Evolutionary conservation across 2,888 invertebrate genomes (phyloP).

Genomic region (Lumbricus terrestris): DNA sequence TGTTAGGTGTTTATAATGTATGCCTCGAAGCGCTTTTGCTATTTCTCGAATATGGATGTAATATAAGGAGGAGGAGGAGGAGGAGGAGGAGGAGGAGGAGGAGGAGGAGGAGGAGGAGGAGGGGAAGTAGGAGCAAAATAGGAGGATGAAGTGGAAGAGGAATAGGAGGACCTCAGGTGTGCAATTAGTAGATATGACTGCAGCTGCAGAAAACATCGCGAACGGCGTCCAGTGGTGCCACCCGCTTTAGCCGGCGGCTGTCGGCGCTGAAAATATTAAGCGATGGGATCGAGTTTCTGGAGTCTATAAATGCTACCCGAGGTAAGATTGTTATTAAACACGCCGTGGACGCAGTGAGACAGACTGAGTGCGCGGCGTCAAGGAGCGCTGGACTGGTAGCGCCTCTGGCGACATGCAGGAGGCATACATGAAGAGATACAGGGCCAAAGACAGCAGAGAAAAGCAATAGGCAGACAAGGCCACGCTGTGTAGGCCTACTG

Average conservation of each 20-base stretch:
- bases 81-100: conserved; percentile 12
- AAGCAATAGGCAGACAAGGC: not conserved
- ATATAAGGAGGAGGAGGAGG: not conserved
- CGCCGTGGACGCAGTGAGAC: not conserved
- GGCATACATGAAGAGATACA: conserved; percentile 9
- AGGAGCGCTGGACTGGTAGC: conserved; percentile 7
- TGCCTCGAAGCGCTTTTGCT: not conserved
- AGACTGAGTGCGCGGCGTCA: not conserved
- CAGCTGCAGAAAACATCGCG: conserved; percentile 5
- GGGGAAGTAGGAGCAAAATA: not conserved
- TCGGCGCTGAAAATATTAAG: conserved; percentile 10
- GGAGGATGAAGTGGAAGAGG: conserved; percentile 15
- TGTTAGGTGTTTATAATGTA: not conserved
- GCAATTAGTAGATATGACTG: conserved; percentile 22
- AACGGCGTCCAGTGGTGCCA: not conserved
- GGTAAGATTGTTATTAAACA: conserved; percentile 18
- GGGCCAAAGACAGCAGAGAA: not conserved
- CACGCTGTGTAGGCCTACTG: not conserved
- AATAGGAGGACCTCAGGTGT: conserved; percentile 17
- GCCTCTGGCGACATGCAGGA: conserved; percentile 16
- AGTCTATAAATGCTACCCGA: conserved; percentile 16
- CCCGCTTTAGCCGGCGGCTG: not conserved
- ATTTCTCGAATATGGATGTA: conserved; percentile 4
- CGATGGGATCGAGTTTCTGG: conserved; percentile 14
- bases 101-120: conserved; percentile 9